Evolutionary conservation across 2,888 invertebrate species (phyloP).

Genomic region (Tiliacea citrago): DNA sequence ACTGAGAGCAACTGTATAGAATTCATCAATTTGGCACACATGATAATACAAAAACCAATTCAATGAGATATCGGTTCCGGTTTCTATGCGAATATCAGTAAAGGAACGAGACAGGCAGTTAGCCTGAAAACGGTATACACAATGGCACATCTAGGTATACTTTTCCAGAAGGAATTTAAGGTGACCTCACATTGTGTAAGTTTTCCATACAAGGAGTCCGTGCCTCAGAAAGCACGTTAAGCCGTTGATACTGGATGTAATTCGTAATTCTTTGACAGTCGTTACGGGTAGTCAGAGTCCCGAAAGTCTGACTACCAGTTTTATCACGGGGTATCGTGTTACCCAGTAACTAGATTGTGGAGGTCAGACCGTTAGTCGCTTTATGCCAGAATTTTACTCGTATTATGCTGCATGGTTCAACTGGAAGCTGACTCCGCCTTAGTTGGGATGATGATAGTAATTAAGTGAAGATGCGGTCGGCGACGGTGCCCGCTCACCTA

Average conservation of each 20-base stretch:
- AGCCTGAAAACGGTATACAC: neutral
- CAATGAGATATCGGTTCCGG: neutral
- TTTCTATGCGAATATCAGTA: slow-evolving; percentile 1
- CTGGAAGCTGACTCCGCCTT: too few relatives aligned
- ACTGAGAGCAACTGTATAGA: slow-evolving; percentile 36
- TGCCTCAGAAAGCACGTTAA: neutral
- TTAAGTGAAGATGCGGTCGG: too few relatives aligned
- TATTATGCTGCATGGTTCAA: too few relatives aligned
- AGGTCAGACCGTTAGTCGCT: too few relatives aligned
- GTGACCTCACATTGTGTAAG: neutral
- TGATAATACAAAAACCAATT: slow-evolving; percentile 11
- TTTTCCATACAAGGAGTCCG: neutral
- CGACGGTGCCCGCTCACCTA: too few relatives aligned
- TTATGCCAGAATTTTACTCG: too few relatives aligned
- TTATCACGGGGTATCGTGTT: neutral
- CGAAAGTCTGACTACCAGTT: neutral
- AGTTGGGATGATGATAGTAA: too few relatives aligned
- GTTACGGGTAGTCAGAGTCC: neutral
- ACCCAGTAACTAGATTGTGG: neutral
- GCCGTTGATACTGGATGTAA: neutral
- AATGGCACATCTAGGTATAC: neutral
- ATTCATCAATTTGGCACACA: slow-evolving; percentile 1
- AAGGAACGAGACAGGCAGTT: neutral
- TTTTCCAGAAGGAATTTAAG: neutral
- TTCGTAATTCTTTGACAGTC: neutral